Conservation (phyloP, 2,113 vertebrate species). For the Erythrolamprus reginae region DNA sequence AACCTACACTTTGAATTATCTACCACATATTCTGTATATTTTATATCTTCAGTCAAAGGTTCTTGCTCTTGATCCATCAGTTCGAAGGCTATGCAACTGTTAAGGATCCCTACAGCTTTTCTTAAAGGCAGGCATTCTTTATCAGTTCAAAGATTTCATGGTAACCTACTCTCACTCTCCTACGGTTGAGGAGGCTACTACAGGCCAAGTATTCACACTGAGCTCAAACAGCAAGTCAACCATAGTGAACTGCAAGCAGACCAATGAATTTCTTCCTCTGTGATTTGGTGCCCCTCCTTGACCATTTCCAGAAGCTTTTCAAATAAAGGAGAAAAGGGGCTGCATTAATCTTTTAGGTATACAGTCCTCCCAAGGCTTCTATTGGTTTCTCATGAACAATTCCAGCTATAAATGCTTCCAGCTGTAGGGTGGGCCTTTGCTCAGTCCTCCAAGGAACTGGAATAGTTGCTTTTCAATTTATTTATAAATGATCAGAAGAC, state of each 20-base stretch:
- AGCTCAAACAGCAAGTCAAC: background rate
- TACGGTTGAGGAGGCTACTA: background rate
- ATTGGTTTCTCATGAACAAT: background rate
- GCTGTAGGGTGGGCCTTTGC: background rate
- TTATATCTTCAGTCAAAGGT: background rate
- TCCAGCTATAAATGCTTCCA: background rate
- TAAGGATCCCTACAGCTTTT: background rate
- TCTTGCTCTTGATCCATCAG: slow-evolving; percentile 34
- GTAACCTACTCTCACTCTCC: background rate
- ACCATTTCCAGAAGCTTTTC: background rate
- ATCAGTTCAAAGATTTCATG: background rate
- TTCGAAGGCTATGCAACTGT: background rate
- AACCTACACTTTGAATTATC: no score
- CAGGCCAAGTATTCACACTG: background rate
- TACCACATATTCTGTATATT: slow-evolving; percentile 42
- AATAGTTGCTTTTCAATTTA: background rate
- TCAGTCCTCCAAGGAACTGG: background rate
- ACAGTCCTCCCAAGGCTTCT: background rate
- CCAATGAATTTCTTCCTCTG: background rate
- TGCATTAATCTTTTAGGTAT: background rate
- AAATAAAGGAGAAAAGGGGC: background rate
- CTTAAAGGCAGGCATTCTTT: background rate
- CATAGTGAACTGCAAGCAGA: background rate
- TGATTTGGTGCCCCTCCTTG: background rate
- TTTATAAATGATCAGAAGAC: background rate